Conservation (phyloP, 2,888 invertebrate species). For the Drosophila subsilvestris region DNA sequence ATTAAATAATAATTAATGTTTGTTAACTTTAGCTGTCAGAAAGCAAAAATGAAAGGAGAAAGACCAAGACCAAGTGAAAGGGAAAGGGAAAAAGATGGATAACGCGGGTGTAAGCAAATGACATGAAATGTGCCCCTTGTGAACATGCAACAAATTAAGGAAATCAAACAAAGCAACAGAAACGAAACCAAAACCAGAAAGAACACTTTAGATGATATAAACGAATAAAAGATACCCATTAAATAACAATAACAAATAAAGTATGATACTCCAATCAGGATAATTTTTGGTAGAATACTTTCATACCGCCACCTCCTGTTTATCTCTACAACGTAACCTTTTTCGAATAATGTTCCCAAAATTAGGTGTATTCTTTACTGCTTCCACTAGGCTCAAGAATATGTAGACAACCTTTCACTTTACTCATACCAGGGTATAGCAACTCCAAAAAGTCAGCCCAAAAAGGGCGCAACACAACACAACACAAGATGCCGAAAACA, state of each 20-base stretch:
- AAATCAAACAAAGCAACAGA: constrained; percentile 28
- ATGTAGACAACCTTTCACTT: background rate
- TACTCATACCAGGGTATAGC: background rate
- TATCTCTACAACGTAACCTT: background rate
- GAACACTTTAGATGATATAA: background rate
- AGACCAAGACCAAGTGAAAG: constrained; percentile 8
- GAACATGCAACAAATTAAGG: constrained; percentile 56
- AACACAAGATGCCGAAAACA: constrained; percentile 64
- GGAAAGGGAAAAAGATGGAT: constrained; percentile 4
- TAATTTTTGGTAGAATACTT: too few relatives aligned
- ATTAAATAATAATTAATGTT: constrained; percentile 35
- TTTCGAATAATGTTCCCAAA: too few relatives aligned
- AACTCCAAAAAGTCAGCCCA: constrained; percentile 2
- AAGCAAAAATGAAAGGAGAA: background rate
- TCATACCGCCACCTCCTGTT: too few relatives aligned
- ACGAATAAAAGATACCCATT: background rate
- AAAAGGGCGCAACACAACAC: constrained; percentile 24
- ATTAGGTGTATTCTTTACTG: too few relatives aligned
- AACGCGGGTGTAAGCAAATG: constrained; percentile 20
- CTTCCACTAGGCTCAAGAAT: too few relatives aligned
- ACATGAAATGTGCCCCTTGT: constrained; percentile 31
- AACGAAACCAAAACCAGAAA: constrained; percentile 17
- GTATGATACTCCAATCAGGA: too few relatives aligned
- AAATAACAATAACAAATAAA: too few relatives aligned
- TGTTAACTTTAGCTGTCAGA: constrained; percentile 20